Evolutionary conservation across 2,888 invertebrate species (phyloP).

Genomic region (Onthophagus sagittarius): DNA sequence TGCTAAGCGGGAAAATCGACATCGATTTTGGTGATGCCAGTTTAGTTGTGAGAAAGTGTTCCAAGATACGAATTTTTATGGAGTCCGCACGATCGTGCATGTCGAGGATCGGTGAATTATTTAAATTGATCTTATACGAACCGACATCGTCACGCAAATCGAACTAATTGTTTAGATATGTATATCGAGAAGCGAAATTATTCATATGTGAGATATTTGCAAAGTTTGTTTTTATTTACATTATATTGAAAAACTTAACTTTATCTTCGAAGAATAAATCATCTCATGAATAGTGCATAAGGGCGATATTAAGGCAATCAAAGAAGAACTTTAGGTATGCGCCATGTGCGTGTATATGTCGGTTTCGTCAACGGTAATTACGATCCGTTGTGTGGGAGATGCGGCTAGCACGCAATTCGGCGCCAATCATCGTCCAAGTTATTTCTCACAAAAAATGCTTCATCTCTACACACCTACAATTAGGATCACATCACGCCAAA

Average conservation of each 20-base stretch:
- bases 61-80: slow-evolving; percentile 3
- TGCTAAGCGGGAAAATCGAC: slow-evolving; percentile 4
- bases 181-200: not conserved
- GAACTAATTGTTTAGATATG: not conserved
- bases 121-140: not conserved
- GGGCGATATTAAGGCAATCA: slow-evolving; percentile 34
- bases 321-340: slow-evolving; percentile 36
- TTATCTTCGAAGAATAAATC: not conserved
- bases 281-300: slow-evolving; percentile 34
- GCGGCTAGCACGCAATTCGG: slow-evolving; percentile 33
- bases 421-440: slow-evolving; percentile 34
- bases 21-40: not conserved
- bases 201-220: too few relatives aligned
- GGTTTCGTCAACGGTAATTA: slow-evolving; percentile 26
- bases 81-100: not conserved
- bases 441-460: slow-evolving; percentile 35
- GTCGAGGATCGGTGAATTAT: not conserved
- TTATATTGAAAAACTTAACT: not conserved
- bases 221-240: too few relatives aligned
- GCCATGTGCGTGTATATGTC: slow-evolving; percentile 35
- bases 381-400: slow-evolving; percentile 35
- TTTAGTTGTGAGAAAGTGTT: not conserved
- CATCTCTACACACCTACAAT: slow-evolving; percentile 30
- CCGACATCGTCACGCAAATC: not conserved
- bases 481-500: slow-evolving; percentile 1